phyloP scores from a whole-genome alignment of 2,113 vertebrate genomes.

The Peromyscus maniculatus region DNA sequence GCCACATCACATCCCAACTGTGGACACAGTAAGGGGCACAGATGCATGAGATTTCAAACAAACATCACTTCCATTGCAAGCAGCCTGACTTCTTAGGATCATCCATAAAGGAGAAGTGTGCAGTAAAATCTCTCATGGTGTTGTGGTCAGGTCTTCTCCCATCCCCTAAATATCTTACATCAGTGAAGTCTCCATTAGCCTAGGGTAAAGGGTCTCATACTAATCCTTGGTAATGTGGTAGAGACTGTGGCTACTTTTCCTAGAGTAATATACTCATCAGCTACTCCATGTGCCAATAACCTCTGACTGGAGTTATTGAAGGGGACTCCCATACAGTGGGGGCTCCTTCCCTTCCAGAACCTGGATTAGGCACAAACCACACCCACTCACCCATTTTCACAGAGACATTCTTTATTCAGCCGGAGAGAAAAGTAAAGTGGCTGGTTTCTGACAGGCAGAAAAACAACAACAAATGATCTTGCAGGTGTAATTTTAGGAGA shows the following conservation, averaged over 20 bases:
- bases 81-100: too few relatives aligned
- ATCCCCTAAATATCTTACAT: background rate
- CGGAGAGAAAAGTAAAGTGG: background rate
- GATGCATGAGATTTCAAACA: background rate
- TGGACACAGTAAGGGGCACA: background rate
- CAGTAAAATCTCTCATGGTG: background rate
- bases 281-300: background rate
- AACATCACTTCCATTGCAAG: background rate
- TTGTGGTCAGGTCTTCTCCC: background rate
- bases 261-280: background rate
- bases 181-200: background rate
- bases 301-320: background rate
- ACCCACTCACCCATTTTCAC: background rate
- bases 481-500: too few relatives aligned
- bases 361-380: background rate
- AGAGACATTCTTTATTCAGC: background rate
- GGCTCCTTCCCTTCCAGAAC: background rate
- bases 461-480: too few relatives aligned
- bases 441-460: background rate
- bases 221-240: background rate
- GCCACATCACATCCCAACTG: accelerated
- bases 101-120: background rate
- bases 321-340: background rate
- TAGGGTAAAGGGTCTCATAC: background rate
- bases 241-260: background rate